Evolutionary conservation across 2,888 invertebrate genomes (phyloP).

Genomic region (Yponomeuta evonymella): DNA sequence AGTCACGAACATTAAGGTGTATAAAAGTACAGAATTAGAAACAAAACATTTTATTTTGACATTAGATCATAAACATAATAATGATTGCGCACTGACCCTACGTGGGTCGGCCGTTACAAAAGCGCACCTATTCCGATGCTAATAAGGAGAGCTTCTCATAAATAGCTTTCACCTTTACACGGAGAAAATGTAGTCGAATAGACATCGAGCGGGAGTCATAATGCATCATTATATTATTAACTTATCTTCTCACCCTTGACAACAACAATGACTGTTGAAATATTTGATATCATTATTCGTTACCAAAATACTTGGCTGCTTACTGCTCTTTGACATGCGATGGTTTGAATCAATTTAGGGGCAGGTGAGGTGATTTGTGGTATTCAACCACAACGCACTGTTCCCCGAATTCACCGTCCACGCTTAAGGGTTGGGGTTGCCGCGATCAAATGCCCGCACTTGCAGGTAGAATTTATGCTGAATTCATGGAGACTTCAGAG

Average conservation of each 20-base stretch:
- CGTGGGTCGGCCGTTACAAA: not conserved
- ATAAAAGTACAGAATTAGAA: constrained; percentile 59
- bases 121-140: not conserved
- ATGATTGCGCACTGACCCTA: constrained; percentile 36
- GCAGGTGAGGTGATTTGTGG: constrained; percentile 43
- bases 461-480: no score
- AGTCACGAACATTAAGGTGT: constrained; percentile 55
- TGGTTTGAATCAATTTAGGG: constrained; percentile 62
- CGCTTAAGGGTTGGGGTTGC: not conserved
- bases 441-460: no score
- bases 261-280: constrained; percentile 71
- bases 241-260: constrained; percentile 75
- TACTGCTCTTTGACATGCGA: constrained; percentile 67
- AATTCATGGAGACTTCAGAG: no score
- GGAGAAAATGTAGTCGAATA: constrained; percentile 47
- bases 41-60: constrained; percentile 66
- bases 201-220: constrained; percentile 52
- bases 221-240: constrained; percentile 75
- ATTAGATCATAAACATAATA: constrained; percentile 64
- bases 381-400: not conserved
- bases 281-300: constrained; percentile 69
- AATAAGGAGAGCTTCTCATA: not conserved
- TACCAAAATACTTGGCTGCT: constrained; percentile 45
- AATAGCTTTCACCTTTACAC: not conserved
- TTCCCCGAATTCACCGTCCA: not conserved